phyloP scores from a whole-genome alignment of 2,797 vertebrate species.

The Hyperoplus lanceolatus region DNA sequence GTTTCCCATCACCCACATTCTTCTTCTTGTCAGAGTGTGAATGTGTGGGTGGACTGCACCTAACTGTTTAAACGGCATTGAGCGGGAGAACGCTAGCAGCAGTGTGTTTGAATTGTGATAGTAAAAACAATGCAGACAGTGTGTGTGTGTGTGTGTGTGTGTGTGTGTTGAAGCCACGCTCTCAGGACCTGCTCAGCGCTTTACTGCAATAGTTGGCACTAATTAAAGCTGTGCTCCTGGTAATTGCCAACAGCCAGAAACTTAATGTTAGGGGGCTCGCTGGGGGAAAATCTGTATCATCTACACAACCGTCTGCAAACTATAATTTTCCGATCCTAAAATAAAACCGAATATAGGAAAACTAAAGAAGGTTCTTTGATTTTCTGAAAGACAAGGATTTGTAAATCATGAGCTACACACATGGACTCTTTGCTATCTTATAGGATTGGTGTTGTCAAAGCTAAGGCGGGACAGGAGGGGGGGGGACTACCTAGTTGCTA shows the following conservation, averaged over 20 bases:
- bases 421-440: conserved; percentile 36
- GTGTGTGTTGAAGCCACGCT: conserved; percentile 55
- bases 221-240: conserved; percentile 76
- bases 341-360: conserved; percentile 69
- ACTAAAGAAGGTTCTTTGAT: conserved; percentile 65
- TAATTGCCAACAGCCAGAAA: conserved; percentile 78
- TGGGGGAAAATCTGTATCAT: conserved; percentile 72
- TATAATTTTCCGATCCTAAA: conserved; percentile 74
- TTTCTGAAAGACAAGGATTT: conserved; percentile 61
- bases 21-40: conserved; percentile 35
- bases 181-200: conserved; percentile 57
- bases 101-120: conserved; percentile 16
- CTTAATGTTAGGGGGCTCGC: conserved; percentile 77
- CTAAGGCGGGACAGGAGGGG: conserved; percentile 11
- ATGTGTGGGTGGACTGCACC: conserved; percentile 28
- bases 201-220: conserved; percentile 63
- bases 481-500: conserved; percentile 50
- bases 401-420: conserved; percentile 62
- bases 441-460: conserved; percentile 27
- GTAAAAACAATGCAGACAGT: conserved; percentile 27
- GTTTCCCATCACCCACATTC: conserved; percentile 47
- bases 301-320: conserved; percentile 68
- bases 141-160: not conserved
- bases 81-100: conserved; percentile 24
- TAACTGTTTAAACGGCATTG: conserved; percentile 31